Evolutionary conservation across 2,888 invertebrate species (phyloP), one percentile per base, ranked within the genome.

Genomic region (Limnephilus rhombicus): DNA sequence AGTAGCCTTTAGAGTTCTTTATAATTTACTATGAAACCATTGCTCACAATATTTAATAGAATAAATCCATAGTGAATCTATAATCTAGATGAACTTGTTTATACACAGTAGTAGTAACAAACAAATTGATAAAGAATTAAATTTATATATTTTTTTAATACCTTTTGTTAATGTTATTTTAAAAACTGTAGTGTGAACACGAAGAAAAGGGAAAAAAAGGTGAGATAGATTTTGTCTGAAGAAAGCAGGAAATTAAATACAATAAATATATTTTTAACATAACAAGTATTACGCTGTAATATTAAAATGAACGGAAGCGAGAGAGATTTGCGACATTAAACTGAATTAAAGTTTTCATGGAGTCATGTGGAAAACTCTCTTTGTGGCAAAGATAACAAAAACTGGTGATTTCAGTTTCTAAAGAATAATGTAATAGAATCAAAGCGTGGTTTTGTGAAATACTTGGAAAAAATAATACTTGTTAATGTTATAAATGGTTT

Each of bases 341-440:
- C 68, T 24, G 68, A 68, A 68, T 68, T 68, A 68, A 68, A 68
- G 68, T 68, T 68, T 68, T 68, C 68, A 68, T 24, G 9, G 68
- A 68, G 68, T 68, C n/a, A n/a, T 68, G 24, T 68, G 68, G 68
- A 68, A 68, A 68, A 24, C 9, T 24, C 68, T n/a, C 68, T 68
- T 68, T 68, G 68, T 68, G 68, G 18, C 68, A 68, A 24, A 68
- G 68, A 68, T 68, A 68, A 68, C n/a, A 68, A 68, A 68, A 68
- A 68, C 68, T n/a, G 68, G n/a, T 68, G 68, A n/a, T n/a, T 68
- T 68, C 68, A 68, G 68, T 68, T 68, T 68, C 68, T 68, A 68
- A 68, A 68, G 68, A 68, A 68, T 68, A 68, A 68, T 68, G 24
- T 24, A 68, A 24, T 24, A 68, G 24, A 68, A 68, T 68, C 68